Conservation (phyloP, 2,888 invertebrate species). For the Morpho helenor region DNA sequence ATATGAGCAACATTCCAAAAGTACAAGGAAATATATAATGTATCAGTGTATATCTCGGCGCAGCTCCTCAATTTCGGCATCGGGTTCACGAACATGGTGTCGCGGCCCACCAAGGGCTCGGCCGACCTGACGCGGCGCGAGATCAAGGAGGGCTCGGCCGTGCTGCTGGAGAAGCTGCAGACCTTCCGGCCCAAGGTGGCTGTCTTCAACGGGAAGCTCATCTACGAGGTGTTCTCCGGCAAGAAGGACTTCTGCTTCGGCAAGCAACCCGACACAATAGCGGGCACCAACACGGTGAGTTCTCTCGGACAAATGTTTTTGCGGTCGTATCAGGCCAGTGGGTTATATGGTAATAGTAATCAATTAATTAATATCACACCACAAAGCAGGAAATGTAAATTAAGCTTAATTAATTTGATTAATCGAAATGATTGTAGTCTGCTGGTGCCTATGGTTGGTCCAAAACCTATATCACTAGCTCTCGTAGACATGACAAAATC, state of each 20-base stretch:
- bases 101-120: constrained; percentile 96
- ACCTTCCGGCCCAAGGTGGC: constrained; percentile 93
- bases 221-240: constrained; percentile 98
- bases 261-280: constrained; percentile 94
- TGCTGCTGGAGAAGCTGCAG: constrained; percentile 92
- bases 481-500: too few species aligned
- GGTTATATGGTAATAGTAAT: too few species aligned
- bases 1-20: too few species aligned
- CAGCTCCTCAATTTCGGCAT: constrained; percentile 93
- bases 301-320: too few species aligned
- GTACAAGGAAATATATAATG: too few species aligned
- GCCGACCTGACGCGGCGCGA: constrained; percentile 96
- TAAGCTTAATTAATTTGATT: too few species aligned
- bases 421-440: too few species aligned
- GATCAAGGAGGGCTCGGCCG: constrained; percentile 95
- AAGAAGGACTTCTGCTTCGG: constrained; percentile 98
- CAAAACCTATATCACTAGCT: too few species aligned
- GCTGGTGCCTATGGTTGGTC: too few species aligned
- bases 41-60: constrained; percentile 10
- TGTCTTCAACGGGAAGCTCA: constrained; percentile 93
- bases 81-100: constrained; percentile 99
- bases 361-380: too few species aligned
- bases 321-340: too few species aligned
- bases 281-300: constrained; percentile 96
- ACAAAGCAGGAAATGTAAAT: too few species aligned